phyloP scores from a whole-genome alignment of 2,888 invertebrate species.

The Tribolium freemani region DNA sequence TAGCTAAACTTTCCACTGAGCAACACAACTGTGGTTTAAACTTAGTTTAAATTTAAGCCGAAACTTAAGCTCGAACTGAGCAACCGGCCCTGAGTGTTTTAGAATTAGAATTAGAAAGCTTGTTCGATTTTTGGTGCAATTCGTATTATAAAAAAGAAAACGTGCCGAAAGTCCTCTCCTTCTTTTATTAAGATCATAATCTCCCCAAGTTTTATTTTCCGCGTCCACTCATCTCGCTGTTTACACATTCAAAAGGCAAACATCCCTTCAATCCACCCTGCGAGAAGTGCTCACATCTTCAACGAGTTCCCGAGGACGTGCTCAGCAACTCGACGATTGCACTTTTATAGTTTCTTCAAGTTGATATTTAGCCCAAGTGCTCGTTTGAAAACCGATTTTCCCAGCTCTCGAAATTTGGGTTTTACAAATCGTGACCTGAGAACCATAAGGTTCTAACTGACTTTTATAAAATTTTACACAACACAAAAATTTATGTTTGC shows the following conservation, averaged over 20 bases:
- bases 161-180: conserved; percentile 21
- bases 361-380: neutral
- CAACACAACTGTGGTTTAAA: no score
- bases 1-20: no score
- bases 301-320: conserved; percentile 44
- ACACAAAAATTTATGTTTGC: no score
- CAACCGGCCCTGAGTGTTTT: no score
- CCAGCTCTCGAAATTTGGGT: no score
- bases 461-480: no score
- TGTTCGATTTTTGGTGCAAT: no score
- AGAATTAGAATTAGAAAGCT: no score
- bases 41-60: no score
- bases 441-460: no score
- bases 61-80: no score
- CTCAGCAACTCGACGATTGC: conserved; percentile 44
- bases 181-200: conserved; percentile 45
- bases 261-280: conserved; percentile 37
- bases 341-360: conserved; percentile 33
- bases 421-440: no score
- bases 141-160: neutral
- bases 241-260: conserved; percentile 45
- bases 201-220: conserved; percentile 10
- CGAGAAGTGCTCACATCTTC: conserved; percentile 41
- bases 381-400: conserved; percentile 8
- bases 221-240: conserved; percentile 37